Conservation (phyloP, 1,140 invertebrate species). For the Heliconius himera region DNA sequence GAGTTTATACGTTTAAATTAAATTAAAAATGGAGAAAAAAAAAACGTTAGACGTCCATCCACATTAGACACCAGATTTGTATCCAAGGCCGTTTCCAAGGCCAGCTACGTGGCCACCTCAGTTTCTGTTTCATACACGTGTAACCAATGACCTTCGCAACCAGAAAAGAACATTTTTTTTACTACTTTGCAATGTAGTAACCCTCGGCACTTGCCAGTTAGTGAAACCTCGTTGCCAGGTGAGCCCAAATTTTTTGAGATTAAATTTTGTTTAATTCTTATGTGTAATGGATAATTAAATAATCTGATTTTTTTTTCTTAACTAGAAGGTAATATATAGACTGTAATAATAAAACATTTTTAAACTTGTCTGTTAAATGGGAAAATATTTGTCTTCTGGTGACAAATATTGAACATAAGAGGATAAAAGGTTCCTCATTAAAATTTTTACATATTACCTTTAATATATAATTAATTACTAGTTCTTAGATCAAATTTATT, state of each 20-base stretch:
- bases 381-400: too few relatives aligned
- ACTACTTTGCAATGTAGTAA: background rate
- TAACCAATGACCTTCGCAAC: background rate
- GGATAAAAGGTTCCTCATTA: too few relatives aligned
- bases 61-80: background rate
- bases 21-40: background rate
- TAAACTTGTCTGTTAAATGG: too few relatives aligned
- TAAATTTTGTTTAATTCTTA: too few relatives aligned
- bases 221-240: background rate
- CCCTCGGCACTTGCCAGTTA: background rate
- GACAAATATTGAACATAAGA: too few relatives aligned
- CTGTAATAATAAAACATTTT: too few relatives aligned
- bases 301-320: too few relatives aligned
- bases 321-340: too few relatives aligned
- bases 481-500: too few relatives aligned
- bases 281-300: too few relatives aligned
- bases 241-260: background rate
- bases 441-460: too few relatives aligned
- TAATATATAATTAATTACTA: too few relatives aligned
- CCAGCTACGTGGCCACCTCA: background rate
- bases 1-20: background rate
- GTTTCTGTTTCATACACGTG: slow-evolving; percentile 2
- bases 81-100: background rate
- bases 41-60: background rate
- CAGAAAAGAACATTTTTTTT: background rate